These are phyloP conservation scores for Cheirogaleus medius DNA, from an alignment of 2,113 vertebrate species.

Conservation along the genomic window DNA sequence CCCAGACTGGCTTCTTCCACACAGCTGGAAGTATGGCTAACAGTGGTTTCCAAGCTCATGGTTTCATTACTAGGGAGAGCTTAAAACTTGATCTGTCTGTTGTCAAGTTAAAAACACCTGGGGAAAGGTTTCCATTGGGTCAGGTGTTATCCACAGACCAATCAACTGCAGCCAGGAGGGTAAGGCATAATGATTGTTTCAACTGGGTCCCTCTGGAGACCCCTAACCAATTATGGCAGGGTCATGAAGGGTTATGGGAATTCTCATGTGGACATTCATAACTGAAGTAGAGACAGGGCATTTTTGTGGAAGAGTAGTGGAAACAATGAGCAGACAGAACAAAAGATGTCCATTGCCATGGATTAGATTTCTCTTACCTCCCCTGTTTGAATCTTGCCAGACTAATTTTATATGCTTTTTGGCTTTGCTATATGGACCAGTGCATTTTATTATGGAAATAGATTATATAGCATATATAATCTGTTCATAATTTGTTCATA, in stretches of 20 bases:
- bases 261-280: not conserved
- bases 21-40: not conserved
- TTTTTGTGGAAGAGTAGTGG: not conserved
- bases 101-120: not conserved
- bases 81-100: not conserved
- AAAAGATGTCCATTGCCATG: not conserved
- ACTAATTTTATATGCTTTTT: conserved; percentile 4
- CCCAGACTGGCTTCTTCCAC: not conserved
- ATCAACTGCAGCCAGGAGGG: not conserved
- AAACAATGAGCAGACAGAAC: not conserved
- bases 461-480: not conserved
- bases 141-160: not conserved
- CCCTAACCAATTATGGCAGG: not conserved
- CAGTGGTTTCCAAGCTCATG: not conserved
- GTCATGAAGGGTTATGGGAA: not conserved
- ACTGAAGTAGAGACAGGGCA: not conserved
- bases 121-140: not conserved
- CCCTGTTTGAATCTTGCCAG: not conserved
- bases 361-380: not conserved
- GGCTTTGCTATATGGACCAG: not conserved
- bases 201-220: not conserved
- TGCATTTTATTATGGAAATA: conserved; percentile 24
- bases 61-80: not conserved
- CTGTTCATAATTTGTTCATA: conserved; percentile 50
- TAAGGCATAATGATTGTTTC: not conserved